Base-by-base conservation (phyloP, 2,888 invertebrate genomes). In the Trachelus stipa region DNA sequence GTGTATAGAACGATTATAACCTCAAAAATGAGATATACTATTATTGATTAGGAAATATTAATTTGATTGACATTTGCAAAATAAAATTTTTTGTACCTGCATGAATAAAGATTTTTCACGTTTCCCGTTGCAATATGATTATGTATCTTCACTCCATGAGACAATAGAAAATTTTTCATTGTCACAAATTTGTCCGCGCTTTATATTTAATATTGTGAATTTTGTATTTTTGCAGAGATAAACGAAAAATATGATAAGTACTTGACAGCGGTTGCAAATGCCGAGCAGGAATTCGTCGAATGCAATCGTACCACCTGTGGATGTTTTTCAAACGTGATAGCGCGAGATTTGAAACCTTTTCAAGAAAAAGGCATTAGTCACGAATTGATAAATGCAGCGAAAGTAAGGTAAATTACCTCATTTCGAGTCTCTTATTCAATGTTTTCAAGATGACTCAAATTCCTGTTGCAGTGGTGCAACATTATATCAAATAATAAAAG, bases 401-500 rank as follows among this genome's bases (percentile, higher is more conserved):
- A 81, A 76, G 76, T 80, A 12, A 89, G 88, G 91, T 90, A 81
- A 80, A 80, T 69, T 4, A n/a, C 71, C 77, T 74, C 30, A 33
- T 35, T 56, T 23, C 23, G 9, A 56, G 9, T 23, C 2, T 56
- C 9, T 56, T 23, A 23, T 56, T 56, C 23, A 56, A 56, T 56
- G 23, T 56, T 9, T 56, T 56, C 9, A 56, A 56, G 56, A 56
- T 56, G 23, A 56, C 9, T 9, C 2, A 9, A 56, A 56, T 56
- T 56, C 9, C 2, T 9, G 2, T 23, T 4, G 23, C 85, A 95
- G 94, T 85, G 97, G 96, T 2, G 56, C 56, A 56, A 95, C 95
- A 0, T 94, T 94, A 81, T 98, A 98, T 89, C 96, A 98, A 93
- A 95, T 99, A 81, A 95, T 97, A 80, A 92, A 95, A 86, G 95